Evolutionary conservation across 2,113 vertebrate species (phyloP).

Genomic region (Pollimyrus isidori): DNA sequence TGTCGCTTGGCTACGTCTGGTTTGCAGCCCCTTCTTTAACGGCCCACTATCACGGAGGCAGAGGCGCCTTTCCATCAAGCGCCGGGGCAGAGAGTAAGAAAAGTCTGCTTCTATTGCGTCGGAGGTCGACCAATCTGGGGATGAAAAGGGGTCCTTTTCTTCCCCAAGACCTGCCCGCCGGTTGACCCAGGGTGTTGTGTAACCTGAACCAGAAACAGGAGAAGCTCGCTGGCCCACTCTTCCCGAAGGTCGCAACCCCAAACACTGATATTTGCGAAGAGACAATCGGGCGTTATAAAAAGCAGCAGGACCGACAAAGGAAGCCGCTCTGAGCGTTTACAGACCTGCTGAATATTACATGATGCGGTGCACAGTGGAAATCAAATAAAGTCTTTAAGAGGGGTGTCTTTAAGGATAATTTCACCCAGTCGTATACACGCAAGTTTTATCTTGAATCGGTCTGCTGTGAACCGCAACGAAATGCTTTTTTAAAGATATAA

Average conservation of each 20-base stretch:
- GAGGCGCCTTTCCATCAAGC: background rate
- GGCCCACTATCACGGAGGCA: background rate
- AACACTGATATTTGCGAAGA: constrained; percentile 25
- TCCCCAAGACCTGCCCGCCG: constrained; percentile 43
- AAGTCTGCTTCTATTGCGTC: constrained; percentile 33
- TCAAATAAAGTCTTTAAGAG: background rate
- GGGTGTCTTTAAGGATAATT: background rate
- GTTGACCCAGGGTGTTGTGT: constrained; percentile 49
- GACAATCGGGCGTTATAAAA: constrained; percentile 4
- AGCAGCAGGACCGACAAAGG: too few relatives aligned
- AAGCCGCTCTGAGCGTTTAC: background rate
- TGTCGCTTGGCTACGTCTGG: background rate
- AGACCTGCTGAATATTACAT: background rate
- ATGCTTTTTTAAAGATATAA: background rate
- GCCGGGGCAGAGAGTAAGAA: constrained; percentile 10
- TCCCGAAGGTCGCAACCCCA: constrained; percentile 35
- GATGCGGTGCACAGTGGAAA: background rate
- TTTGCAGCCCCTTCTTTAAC: background rate
- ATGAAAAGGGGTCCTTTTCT: constrained; percentile 16
- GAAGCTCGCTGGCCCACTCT: constrained; percentile 35
- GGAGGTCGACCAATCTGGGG: constrained; percentile 29
- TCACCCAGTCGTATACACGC: background rate
- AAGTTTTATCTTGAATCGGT: background rate
- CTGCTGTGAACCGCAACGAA: background rate
- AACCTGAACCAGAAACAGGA: constrained; percentile 44